phyloP scores from a whole-genome alignment of 37 sponge, comb jelly and placozoan species.

The Halisarca cf. caerulea region DNA sequence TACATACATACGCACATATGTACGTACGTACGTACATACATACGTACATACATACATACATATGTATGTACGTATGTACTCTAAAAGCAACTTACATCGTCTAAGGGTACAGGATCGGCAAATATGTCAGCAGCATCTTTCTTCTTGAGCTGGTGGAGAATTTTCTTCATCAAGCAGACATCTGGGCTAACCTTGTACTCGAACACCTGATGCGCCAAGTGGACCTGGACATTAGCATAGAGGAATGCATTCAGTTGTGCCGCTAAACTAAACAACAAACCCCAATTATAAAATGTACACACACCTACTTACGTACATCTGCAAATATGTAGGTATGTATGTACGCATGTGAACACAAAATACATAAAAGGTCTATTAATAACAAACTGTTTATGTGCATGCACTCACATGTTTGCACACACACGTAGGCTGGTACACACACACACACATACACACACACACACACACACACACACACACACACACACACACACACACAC shows the following conservation, averaged over 20 bases:
- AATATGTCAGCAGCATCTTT: constrained; percentile 92
- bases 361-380: too few species aligned
- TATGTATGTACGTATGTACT: neutral
- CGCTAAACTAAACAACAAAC: too few species aligned
- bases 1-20: neutral
- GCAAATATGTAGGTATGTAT: constrained; percentile 1
- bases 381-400: too few species aligned
- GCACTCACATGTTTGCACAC: too few species aligned
- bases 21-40: neutral
- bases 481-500: too few species aligned
- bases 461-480: too few species aligned
- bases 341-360: neutral
- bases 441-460: too few species aligned
- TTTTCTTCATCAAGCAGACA: constrained; percentile 60
- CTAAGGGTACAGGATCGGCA: constrained; percentile 86
- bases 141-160: constrained; percentile 59
- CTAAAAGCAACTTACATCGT: constrained; percentile 93
- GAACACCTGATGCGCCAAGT: constrained; percentile 57
- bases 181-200: constrained; percentile 79
- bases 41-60: neutral
- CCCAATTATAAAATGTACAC: too few species aligned
- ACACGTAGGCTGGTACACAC: too few species aligned
- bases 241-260: neutral
- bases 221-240: neutral
- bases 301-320: too few species aligned